These are phyloP conservation scores for Zygogramma bicolorata DNA, from an alignment of 2,888 invertebrate species.

Conservation along the genomic window DNA sequence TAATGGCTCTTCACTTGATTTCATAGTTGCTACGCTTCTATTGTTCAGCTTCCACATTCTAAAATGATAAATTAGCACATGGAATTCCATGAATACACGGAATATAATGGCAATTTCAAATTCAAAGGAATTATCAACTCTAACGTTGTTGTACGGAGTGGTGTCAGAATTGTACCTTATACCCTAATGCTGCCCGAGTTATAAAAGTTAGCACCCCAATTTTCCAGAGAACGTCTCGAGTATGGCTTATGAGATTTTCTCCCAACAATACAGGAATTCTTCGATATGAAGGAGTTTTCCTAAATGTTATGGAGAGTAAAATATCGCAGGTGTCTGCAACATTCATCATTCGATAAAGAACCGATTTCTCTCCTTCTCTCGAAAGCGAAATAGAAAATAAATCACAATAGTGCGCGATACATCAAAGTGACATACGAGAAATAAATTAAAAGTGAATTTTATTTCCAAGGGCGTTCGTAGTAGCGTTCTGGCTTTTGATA, in stretches of 20 bases:
- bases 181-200: not conserved
- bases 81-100: not conserved
- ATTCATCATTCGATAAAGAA: slow-evolving; percentile 28
- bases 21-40: not conserved
- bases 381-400: slow-evolving; percentile 41
- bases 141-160: not conserved
- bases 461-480: slow-evolving; percentile 37
- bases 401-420: slow-evolving; percentile 44
- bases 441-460: slow-evolving; percentile 50
- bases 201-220: not conserved
- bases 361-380: slow-evolving; percentile 31
- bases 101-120: not conserved
- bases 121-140: not conserved
- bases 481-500: slow-evolving; percentile 44
- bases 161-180: not conserved
- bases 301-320: slow-evolving; percentile 34
- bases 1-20: not conserved
- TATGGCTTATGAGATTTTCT: slow-evolving; percentile 21
- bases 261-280: slow-evolving; percentile 7
- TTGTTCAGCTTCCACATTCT: not conserved
- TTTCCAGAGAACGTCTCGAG: not conserved
- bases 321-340: slow-evolving; percentile 14
- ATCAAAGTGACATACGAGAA: slow-evolving; percentile 44
- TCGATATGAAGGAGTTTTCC: slow-evolving; percentile 20
- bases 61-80: not conserved